Evolutionary conservation across 2,797 vertebrate species (phyloP).

Genomic region (Odontamblyopus lacepedii): DNA sequence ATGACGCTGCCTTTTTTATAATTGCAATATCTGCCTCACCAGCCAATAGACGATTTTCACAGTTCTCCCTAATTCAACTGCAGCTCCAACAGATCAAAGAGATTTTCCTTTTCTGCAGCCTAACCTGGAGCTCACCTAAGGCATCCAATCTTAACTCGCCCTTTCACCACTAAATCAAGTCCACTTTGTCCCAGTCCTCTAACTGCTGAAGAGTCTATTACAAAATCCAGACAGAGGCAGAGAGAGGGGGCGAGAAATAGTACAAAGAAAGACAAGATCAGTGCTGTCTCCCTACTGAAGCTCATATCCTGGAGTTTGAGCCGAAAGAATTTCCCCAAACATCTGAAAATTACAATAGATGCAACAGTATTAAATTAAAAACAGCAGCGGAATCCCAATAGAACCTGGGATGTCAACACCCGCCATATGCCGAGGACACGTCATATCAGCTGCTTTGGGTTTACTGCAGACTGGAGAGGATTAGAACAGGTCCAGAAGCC

Average conservation of each 20-base stretch:
- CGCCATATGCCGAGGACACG: neutral
- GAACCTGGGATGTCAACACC: neutral
- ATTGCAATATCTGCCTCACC: neutral
- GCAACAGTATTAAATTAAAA: neutral
- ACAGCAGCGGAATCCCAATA: neutral
- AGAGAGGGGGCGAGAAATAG: conserved; percentile 39
- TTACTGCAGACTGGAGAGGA: neutral
- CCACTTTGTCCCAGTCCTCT: conserved; percentile 44
- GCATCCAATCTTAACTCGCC: conserved; percentile 37
- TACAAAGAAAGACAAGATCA: conserved; percentile 34
- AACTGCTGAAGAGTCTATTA: conserved; percentile 47
- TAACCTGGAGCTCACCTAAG: conserved; percentile 32
- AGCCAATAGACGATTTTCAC: neutral
- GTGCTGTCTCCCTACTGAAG: conserved; percentile 35
- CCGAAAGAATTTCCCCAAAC: conserved; percentile 10
- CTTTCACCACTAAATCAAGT: conserved; percentile 48
- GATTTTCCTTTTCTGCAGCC: conserved; percentile 6
- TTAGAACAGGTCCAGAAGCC: neutral
- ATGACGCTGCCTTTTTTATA: neutral
- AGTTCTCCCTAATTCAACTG: conserved; percentile 2
- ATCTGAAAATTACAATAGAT: neutral
- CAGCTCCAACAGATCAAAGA: conserved; percentile 17
- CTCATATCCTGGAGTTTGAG: conserved; percentile 9
- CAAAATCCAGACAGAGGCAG: conserved; percentile 29
- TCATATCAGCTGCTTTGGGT: neutral